Evolutionary conservation across 1,140 invertebrate genomes (phyloP).

Genomic region (Harpegnathos saltator): DNA sequence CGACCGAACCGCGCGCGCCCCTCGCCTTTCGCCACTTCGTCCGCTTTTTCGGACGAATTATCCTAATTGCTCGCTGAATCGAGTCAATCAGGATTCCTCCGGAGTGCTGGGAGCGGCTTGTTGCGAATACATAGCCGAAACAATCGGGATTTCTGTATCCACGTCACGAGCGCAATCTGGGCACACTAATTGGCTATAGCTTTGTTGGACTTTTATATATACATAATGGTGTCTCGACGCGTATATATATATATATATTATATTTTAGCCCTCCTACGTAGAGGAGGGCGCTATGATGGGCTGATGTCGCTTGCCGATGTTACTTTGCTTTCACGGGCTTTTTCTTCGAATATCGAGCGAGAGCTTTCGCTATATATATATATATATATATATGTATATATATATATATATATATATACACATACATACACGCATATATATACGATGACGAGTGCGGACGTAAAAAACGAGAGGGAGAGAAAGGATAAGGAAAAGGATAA

Average conservation of each 20-base stretch:
- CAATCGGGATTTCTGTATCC: slow-evolving; percentile 35
- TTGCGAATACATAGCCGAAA: slow-evolving; percentile 2
- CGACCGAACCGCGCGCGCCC: too few species aligned
- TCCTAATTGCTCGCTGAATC: slow-evolving; percentile 1
- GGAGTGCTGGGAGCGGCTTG: slow-evolving; percentile 50
- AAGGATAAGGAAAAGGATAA: slow-evolving; percentile 28
- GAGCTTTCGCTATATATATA: slow-evolving; percentile 68
- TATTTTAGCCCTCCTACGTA: slow-evolving; percentile 41
- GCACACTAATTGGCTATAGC: slow-evolving; percentile 72
- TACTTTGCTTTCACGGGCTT: slow-evolving; percentile 79
- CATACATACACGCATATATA: slow-evolving; percentile 32
- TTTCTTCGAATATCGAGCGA: slow-evolving; percentile 54
- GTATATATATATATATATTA: slow-evolving; percentile 57
- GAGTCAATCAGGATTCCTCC: neutral
- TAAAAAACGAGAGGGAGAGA: slow-evolving; percentile 1
- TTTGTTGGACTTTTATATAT: slow-evolving; percentile 61
- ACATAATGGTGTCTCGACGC: slow-evolving; percentile 55
- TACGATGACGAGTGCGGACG: slow-evolving; percentile 43
- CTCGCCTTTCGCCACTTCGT: too few species aligned
- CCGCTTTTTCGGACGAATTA: neutral
- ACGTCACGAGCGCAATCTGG: slow-evolving; percentile 65
- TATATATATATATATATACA: slow-evolving; percentile 29
- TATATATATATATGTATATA: slow-evolving; percentile 49
- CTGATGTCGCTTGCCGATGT: slow-evolving; percentile 82
- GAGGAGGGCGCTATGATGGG: slow-evolving; percentile 73